These are phyloP conservation scores for Rhagonycha fulva DNA, from an alignment of 2,888 invertebrate species.

Conservation along the genomic window DNA sequence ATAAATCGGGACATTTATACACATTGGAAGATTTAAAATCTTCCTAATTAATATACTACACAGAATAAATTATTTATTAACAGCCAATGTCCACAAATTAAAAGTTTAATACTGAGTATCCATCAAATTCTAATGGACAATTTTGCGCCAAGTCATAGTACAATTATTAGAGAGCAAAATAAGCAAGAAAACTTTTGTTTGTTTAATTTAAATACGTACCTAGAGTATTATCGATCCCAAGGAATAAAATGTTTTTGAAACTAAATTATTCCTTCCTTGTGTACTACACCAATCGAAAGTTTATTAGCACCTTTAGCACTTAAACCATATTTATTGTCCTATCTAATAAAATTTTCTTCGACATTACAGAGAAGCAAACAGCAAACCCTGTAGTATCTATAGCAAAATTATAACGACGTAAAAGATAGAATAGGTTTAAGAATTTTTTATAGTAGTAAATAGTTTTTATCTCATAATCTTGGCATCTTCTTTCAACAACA, in stretches of 20 bases:
- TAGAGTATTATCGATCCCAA: neutral
- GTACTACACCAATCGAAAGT: constrained; percentile 12
- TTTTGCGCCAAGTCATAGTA: constrained; percentile 3
- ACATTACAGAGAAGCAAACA: neutral
- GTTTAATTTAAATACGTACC: neutral
- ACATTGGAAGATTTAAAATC: constrained; percentile 15
- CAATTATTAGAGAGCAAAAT: constrained; percentile 17
- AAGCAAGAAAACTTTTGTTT: neutral
- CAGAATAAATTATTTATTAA: constrained; percentile 30
- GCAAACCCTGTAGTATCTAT: neutral
- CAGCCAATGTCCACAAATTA: constrained; percentile 29
- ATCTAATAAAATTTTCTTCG: constrained; percentile 22
- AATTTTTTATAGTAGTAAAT: neutral
- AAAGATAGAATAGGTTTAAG: neutral
- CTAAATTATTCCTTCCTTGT: neutral
- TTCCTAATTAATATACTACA: constrained; percentile 17
- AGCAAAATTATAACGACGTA: neutral
- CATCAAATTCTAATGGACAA: neutral
- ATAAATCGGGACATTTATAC: constrained; percentile 20
- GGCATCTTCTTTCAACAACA: neutral
- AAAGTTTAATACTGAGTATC: constrained; percentile 17
- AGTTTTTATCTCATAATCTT: neutral
- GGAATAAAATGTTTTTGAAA: neutral
- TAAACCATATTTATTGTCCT: constrained; percentile 28
- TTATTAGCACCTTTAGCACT: constrained; percentile 27